Percentiles rank a stretch among this genome's conserved stretches.
These are phyloP conservation scores for Liodrosophila aerea DNA, from an alignment of 2,888 invertebrate genomes.

Conservation along the genomic window DNA sequence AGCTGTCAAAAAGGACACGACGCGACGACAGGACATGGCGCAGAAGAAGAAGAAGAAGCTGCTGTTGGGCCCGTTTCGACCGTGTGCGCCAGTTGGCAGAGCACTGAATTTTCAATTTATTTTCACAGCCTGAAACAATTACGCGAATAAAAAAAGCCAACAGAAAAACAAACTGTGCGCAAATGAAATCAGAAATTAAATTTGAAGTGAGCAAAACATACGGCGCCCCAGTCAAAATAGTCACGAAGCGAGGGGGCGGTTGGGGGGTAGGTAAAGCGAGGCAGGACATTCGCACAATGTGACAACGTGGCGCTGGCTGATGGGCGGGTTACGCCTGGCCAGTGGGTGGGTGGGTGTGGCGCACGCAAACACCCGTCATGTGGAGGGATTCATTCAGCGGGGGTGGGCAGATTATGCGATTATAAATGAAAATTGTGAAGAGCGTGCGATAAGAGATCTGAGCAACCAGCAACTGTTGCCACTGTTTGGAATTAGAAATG, in stretches of 20 bases:
- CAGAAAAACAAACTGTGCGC: constrained; percentile 62
- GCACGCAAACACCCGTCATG: not conserved
- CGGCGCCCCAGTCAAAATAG: constrained; percentile 42
- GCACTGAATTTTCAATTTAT: constrained; percentile 70
- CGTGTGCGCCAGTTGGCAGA: constrained; percentile 66
- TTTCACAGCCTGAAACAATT: constrained; percentile 76
- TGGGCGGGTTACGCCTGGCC: constrained; percentile 23
- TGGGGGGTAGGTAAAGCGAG: not conserved
- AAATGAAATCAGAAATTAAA: constrained; percentile 76
- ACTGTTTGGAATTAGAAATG: constrained; percentile 1
- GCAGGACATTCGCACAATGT: constrained; percentile 29
- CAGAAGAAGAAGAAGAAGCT: constrained; percentile 29
- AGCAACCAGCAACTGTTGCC: not conserved
- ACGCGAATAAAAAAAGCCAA: constrained; percentile 39
- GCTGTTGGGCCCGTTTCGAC: not conserved
- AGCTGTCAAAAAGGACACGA: constrained; percentile 65
- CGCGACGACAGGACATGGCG: constrained; percentile 9
- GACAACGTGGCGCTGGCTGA: constrained; percentile 43
- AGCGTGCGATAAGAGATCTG: constrained; percentile 4
- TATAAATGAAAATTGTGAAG: not conserved
- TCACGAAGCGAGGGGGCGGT: not conserved
- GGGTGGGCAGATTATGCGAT: constrained; percentile 3
- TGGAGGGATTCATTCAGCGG: not conserved
- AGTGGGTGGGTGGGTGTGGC: constrained; percentile 24
- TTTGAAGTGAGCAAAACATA: constrained; percentile 73